Conservation (phyloP, 2,888 invertebrate species). For the Drosophila pseudotalamancana region DNA sequence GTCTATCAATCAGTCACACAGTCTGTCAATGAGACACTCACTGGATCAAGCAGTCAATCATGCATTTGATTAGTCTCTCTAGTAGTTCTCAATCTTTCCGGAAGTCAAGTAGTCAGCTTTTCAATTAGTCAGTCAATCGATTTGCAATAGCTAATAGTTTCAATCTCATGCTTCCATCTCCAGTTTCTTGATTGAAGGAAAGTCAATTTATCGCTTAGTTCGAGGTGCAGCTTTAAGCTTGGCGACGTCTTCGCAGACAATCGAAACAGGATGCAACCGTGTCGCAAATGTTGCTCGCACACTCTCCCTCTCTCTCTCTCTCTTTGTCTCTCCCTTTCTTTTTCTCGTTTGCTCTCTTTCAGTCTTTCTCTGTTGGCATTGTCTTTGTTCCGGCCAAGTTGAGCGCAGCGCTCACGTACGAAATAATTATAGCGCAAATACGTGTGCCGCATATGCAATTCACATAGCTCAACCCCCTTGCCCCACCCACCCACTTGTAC, state of each 20-base stretch:
- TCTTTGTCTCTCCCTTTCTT: background rate
- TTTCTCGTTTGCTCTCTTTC: background rate
- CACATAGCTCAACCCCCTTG: conserved; percentile 27
- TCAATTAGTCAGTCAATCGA: too few species aligned
- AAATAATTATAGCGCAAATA: conserved; percentile 80
- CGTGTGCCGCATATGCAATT: conserved; percentile 71
- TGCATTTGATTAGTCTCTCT: background rate
- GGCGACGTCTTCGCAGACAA: conserved; percentile 21
- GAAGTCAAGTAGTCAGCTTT: background rate
- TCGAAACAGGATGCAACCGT: conserved; percentile 17
- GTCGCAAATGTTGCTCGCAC: conserved; percentile 11
- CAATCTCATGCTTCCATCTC: background rate
- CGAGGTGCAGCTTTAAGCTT: conserved; percentile 36
- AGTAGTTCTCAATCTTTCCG: conserved; percentile 1
- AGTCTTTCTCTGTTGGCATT: conserved; percentile 26
- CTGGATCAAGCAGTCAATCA: too few species aligned
- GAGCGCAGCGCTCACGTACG: conserved; percentile 71
- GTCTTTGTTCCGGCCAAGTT: conserved; percentile 44
- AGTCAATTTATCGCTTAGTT: conserved; percentile 46
- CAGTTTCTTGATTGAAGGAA: conserved; percentile 6
- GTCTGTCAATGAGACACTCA: background rate
- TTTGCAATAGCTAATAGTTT: too few species aligned
- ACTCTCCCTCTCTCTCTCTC: background rate
- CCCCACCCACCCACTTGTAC: background rate
- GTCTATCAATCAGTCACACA: background rate